Evolutionary conservation across 2,113 vertebrate genomes (phyloP), one percentile per base, ranked within the genome.

Genomic region (Myiozetetes cayanensis): DNA sequence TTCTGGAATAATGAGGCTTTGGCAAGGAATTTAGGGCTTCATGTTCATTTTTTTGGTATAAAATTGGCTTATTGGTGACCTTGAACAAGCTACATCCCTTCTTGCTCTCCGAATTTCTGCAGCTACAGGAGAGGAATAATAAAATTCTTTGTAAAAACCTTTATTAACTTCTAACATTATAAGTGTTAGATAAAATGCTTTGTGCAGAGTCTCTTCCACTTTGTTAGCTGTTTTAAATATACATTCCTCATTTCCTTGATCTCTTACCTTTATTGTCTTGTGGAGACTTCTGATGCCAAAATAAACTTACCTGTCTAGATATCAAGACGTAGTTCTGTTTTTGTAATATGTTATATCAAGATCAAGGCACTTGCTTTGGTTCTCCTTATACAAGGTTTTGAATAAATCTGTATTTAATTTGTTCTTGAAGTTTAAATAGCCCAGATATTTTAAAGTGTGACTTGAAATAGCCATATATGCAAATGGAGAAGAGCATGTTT

Each of bases 391-490:
- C 21, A 90, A n/a, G 24, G 19, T 93, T 95, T 87, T 82, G n/a
- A 90, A 50, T 87, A 90, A 91, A 78, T 89, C 50, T 94, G 92
- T 76, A 50, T 67, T 90, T 97, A 95, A 74, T 97, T 94, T 94
- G 50, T 94, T 95, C 66, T 91, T 92, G 63, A 94, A 91, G 46
- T 83, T 61, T 37, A 89, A 68, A 76, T 87, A 83, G 33, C 68
- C 78, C 59, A 83, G 75, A 65, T 81, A 77, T 70, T 97, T 96
- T 28, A n/a, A 59, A 96, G 77, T 84, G 61, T 56, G 21, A 59
- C 87, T 82, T 94, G 55, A 78, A 93, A 88, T 92, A 67, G 76
- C 81, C 74, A 19, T 33, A 12, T 82, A 87, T 83, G 66, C 85
- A 78, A 89, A 93, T 72, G 44, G 47, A 75, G 81, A 96, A 37